A percentile compares a stretch with the other conserved stretches of the same genome.
Conservation (phyloP, 2,113 vertebrate genomes). For the Colistium nudipinnis region DNA sequence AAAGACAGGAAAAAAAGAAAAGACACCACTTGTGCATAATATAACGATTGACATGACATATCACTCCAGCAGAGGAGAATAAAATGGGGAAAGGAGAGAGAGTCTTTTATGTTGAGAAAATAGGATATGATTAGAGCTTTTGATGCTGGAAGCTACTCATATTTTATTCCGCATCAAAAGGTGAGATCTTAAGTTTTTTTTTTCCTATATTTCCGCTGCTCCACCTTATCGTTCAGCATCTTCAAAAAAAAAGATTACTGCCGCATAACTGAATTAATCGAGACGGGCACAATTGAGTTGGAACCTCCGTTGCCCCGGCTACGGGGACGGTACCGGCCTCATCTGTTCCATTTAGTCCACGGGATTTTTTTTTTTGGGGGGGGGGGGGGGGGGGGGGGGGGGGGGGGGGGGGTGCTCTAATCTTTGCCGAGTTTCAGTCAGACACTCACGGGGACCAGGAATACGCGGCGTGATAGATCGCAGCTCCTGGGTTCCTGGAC, state of each 20-base stretch:
- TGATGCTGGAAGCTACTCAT: conserved; percentile 66
- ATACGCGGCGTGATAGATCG: conserved; percentile 64
- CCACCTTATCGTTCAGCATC: conserved; percentile 56
- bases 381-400: background rate
- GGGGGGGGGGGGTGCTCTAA: conserved; percentile 41
- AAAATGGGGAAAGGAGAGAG: conserved; percentile 58
- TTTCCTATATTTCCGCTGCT: conserved; percentile 51
- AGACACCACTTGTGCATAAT: conserved; percentile 73
- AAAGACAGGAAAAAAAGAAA: conserved; percentile 16
- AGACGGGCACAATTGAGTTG: conserved; percentile 56
- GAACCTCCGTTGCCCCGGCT: conserved; percentile 65
- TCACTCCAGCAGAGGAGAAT: conserved; percentile 61
- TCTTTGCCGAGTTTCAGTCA: conserved; percentile 65
- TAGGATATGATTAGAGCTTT: conserved; percentile 73
- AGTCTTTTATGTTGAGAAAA: conserved; percentile 73
- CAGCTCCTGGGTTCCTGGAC: conserved; percentile 51
- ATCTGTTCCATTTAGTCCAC: conserved; percentile 71
- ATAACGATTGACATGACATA: conserved; percentile 74
- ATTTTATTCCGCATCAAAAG: conserved; percentile 69
- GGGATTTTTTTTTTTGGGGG: conserved; percentile 36
- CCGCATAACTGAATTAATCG: conserved; percentile 70
- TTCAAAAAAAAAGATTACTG: conserved; percentile 72
- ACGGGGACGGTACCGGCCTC: conserved; percentile 64
- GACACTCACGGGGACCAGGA: conserved; percentile 49
- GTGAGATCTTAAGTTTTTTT: conserved; percentile 72